These are phyloP conservation scores for Hippolais icterina DNA, from an alignment of 2,113 vertebrate genomes.

Conservation along the genomic window DNA sequence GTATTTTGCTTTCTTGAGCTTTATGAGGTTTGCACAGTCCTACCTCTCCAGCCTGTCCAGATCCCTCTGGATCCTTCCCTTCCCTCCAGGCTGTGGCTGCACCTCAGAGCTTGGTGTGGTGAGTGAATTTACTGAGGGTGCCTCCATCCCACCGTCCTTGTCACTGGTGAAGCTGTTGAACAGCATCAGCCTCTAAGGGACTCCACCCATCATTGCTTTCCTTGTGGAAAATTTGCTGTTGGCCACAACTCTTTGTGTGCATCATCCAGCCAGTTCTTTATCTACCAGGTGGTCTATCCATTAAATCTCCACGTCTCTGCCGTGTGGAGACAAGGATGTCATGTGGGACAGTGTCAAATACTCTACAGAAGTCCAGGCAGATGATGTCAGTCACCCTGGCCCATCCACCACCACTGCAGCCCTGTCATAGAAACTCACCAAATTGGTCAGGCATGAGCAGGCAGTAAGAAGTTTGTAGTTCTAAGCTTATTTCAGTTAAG, in stretches of 20 bases:
- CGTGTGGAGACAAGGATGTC: not conserved
- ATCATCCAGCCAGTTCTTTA: not conserved
- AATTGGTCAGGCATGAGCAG: not conserved
- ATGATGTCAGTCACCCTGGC: accelerated
- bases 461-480: not conserved
- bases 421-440: not conserved
- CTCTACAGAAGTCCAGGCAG: not conserved
- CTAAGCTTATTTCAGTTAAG: not conserved
- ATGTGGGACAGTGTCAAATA: not conserved
- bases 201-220: not conserved
- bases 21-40: not conserved
- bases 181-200: not conserved
- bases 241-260: not conserved
- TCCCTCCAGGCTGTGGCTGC: not conserved
- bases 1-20: not conserved
- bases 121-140: not conserved
- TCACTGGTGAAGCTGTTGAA: not conserved
- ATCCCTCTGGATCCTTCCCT: not conserved
- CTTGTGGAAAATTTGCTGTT: not conserved
- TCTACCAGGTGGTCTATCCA: not conserved
- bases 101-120: not conserved
- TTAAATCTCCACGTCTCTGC: not conserved
- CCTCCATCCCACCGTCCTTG: accelerated
- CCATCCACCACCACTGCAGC: not conserved
- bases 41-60: not conserved